phyloP scores from a whole-genome alignment of 2,888 invertebrate species.

The Nomada flava region DNA sequence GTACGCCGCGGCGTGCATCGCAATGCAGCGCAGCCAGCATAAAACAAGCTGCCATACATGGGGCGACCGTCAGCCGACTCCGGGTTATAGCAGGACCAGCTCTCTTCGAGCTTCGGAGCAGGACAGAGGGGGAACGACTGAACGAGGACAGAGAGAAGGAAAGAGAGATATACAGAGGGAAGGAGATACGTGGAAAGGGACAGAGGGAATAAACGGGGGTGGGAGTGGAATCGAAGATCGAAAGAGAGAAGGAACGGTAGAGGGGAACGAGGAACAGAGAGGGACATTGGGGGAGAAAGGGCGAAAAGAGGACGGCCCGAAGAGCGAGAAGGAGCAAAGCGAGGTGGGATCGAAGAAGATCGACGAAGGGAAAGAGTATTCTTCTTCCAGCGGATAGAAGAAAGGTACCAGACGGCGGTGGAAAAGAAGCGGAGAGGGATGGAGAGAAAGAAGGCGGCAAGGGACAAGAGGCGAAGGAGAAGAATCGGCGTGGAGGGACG shows the following conservation, averaged over 20 bases:
- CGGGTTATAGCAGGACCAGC: slow-evolving; percentile 79
- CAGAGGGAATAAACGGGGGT: background rate
- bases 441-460: slow-evolving; percentile 12
- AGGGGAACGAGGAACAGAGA: slow-evolving; percentile 15
- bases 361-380: slow-evolving; percentile 21
- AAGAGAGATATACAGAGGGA: slow-evolving; percentile 36
- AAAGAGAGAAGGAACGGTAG: slow-evolving; percentile 21
- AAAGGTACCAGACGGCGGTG: slow-evolving; percentile 6
- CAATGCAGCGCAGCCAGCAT: slow-evolving; percentile 80
- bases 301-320: slow-evolving; percentile 1
- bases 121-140: slow-evolving; percentile 52
- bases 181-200: background rate
- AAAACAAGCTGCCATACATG: slow-evolving; percentile 84
- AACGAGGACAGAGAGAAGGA: slow-evolving; percentile 5
- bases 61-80: slow-evolving; percentile 83
- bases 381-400: slow-evolving; percentile 12
- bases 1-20: slow-evolving; percentile 71
- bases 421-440: slow-evolving; percentile 19
- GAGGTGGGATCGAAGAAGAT: slow-evolving; percentile 35
- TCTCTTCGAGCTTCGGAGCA: slow-evolving; percentile 53
- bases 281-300: slow-evolving; percentile 6
- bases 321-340: slow-evolving; percentile 8
- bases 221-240: slow-evolving; percentile 30
- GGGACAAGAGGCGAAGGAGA: too few relatives aligned
- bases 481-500: background rate